phyloP scores from a whole-genome alignment of 2,888 invertebrate species.

The Archaeoteleia sp. region DNA sequence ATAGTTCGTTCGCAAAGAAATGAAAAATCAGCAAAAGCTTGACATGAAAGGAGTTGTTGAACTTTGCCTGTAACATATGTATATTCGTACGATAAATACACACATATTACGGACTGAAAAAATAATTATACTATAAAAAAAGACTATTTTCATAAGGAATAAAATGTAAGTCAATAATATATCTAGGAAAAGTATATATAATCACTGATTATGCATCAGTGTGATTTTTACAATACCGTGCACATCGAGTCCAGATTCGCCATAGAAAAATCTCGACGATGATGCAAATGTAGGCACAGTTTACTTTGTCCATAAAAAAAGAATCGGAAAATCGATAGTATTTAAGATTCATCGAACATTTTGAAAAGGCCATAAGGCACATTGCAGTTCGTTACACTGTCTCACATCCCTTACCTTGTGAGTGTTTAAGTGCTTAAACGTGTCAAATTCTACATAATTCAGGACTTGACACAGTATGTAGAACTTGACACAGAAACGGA shows the following conservation, averaged over 20 bases:
- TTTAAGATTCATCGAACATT: no score
- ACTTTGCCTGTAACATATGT: slow-evolving; percentile 25
- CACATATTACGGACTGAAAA: slow-evolving; percentile 60
- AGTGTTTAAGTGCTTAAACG: no score
- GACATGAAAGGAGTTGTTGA: neutral
- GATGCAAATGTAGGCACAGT: slow-evolving; percentile 8
- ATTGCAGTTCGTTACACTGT: no score
- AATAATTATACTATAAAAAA: slow-evolving; percentile 66
- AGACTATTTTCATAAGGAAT: slow-evolving; percentile 73
- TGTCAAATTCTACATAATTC: no score
- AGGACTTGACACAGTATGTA: no score
- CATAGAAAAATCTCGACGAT: slow-evolving; percentile 11
- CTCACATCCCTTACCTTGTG: no score
- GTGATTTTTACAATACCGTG: slow-evolving; percentile 41
- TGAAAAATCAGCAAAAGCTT: neutral
- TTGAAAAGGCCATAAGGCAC: no score
- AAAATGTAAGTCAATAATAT: slow-evolving; percentile 73
- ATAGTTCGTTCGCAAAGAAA: neutral
- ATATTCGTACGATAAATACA: slow-evolving; percentile 56
- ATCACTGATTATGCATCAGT: slow-evolving; percentile 25
- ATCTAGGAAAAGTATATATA: slow-evolving; percentile 40
- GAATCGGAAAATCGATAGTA: neutral
- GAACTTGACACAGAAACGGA: no score
- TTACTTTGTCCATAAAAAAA: slow-evolving; percentile 17
- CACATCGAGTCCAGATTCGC: slow-evolving; percentile 25